Base-by-base conservation (phyloP, 2,797 vertebrate species). In the Anableps anableps region DNA sequence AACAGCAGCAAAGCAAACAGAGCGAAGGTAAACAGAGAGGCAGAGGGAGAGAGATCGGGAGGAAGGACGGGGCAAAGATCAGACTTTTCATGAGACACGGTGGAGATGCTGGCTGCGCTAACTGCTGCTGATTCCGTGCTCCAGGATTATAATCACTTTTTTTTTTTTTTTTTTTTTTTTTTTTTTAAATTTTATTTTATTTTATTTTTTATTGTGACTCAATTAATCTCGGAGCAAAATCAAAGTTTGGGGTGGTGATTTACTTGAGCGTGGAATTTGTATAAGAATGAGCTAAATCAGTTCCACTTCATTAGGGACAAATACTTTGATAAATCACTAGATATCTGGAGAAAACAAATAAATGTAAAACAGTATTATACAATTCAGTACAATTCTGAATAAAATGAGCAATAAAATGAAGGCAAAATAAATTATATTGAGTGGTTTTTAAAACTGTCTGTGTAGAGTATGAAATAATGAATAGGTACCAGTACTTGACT, bases 1-100 rank as follows among this genome's bases (percentile, higher is more conserved):
- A 5, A 76, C 76, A 43, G 47, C 72, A 45, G 60, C 72, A 62
- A 79, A 70, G 84, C 79, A 87, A 89, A 89, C 75, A 84, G n/a
- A 41, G 60, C 23, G 6, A 81, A 76, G 31, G 74, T 81, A 84
- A 86, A 85, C 71, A 79, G 72, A 75, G 74, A 75, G 73, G 43
- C 4, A 66, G 66, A 36, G 36, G 21, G 47, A 36, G 53, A 50
- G 60, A n/a, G 78, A 76, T 71, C n/a, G n/a, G n/a, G n/a, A n/a
- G n/a, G 41, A 17, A 17, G 51, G 58, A 31, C 0, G 23, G 80
- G 68, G 66, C 74, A 76, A 73, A 80, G 78, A 60, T 74, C 78
- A 76, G 23, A 38, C 41, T 71, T 43, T 50, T 36, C 14, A n/a
- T 29, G 19, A 68, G 29, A n/a, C 17, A 1, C 21, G n/a, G 17